phyloP scores from a whole-genome alignment of 1,140 invertebrate genomes.

The Nephila pilipes region DNA sequence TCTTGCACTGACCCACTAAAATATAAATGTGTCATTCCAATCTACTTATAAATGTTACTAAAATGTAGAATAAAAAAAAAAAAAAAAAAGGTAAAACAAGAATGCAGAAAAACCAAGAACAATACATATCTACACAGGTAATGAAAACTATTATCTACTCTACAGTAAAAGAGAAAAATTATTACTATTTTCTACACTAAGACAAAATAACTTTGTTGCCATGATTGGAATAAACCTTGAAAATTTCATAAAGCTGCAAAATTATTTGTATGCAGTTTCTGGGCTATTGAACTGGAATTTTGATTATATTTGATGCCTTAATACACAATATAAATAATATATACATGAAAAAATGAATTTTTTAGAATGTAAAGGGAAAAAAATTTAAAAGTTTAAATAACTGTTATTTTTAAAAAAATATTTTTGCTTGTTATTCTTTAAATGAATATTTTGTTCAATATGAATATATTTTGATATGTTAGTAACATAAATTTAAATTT shows the following conservation, averaged over 20 bases:
- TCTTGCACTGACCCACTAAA: constrained; percentile 75
- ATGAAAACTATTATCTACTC: constrained; percentile 73
- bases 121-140: constrained; percentile 61
- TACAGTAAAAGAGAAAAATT: constrained; percentile 69
- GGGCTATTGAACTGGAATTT: not conserved
- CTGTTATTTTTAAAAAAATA: no score
- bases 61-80: constrained; percentile 54
- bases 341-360: not conserved
- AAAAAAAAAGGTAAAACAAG: constrained; percentile 45
- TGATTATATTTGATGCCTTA: no score
- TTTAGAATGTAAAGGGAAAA: not conserved
- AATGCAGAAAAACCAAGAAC: constrained; percentile 68
- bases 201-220: constrained; percentile 68
- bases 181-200: constrained; percentile 70
- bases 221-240: constrained; percentile 50
- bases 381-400: no score
- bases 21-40: constrained; percentile 74
- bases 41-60: constrained; percentile 62
- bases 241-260: not conserved
- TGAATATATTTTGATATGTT: no score
- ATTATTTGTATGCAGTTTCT: not conserved
- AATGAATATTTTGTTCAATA: no score
- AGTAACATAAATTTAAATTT: no score
- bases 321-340: not conserved
- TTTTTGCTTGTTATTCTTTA: no score